phyloP scores from a whole-genome alignment of 2,113 vertebrate genomes.

The Anthoscopus minutus region DNA sequence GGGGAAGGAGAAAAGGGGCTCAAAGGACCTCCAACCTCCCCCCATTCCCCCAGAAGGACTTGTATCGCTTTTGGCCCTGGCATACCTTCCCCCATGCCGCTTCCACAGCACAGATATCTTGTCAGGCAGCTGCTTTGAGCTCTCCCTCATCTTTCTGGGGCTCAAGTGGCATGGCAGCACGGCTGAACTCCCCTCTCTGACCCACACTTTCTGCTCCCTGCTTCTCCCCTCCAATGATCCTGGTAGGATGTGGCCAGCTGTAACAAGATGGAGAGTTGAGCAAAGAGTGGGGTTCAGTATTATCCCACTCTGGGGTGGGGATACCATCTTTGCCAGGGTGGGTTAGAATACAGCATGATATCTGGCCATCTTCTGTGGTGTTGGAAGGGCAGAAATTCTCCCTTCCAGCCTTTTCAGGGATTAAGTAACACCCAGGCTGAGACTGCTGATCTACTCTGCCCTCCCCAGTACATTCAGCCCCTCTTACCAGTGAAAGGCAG shows the following conservation, averaged over 20 bases:
- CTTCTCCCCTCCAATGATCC: not conserved
- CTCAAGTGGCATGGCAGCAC: constrained; percentile 60
- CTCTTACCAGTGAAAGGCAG: constrained; percentile 28
- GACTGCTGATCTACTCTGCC: not conserved
- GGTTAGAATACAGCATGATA: not conserved
- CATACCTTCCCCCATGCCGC: constrained; percentile 1
- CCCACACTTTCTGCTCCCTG: constrained; percentile 55
- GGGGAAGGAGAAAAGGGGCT: not conserved
- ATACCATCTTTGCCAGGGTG: not conserved
- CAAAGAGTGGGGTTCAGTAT: not conserved
- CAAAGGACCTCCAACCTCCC: not conserved
- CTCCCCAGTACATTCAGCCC: not conserved
- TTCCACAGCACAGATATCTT: constrained; percentile 27
- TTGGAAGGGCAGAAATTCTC: not conserved
- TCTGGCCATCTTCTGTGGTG: not conserved
- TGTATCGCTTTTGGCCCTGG: not conserved
- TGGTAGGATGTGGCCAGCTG: not conserved
- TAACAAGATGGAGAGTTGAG: not conserved
- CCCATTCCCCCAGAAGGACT: not conserved
- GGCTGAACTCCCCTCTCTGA: constrained; percentile 47
- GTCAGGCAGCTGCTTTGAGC: not conserved
- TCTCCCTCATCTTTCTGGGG: not conserved
- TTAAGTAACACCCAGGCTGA: not conserved
- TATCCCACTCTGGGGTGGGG: not conserved
- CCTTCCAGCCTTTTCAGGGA: not conserved